Percentiles rank a stretch among this genome's conserved stretches.
phyloP scores from a whole-genome alignment of 2,797 vertebrate genomes.

The Bovichtus diacanthus region DNA sequence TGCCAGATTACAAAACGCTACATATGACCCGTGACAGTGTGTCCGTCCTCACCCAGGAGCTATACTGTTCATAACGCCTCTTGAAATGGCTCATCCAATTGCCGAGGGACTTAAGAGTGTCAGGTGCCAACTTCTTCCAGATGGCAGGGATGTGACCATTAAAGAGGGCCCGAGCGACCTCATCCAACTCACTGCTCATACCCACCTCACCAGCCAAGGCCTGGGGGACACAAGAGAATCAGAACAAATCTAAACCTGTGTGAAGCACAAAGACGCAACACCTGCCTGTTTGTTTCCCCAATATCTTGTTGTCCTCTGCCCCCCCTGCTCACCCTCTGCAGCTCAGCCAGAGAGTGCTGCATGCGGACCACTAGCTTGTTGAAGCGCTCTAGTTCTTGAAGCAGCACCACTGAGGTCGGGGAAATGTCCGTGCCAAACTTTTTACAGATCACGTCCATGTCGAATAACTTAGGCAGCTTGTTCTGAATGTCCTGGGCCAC shows the following conservation, averaged over 20 bases:
- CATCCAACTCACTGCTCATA: conserved; percentile 96
- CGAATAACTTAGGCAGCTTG: conserved; percentile 90
- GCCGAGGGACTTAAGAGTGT: conserved; percentile 93
- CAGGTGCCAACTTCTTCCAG: conserved; percentile 94
- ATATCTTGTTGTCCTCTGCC: neutral
- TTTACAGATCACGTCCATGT: conserved; percentile 90
- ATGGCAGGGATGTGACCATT: conserved; percentile 92
- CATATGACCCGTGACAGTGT: neutral
- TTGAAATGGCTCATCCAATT: conserved; percentile 96
- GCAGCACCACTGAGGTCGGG: conserved; percentile 91
- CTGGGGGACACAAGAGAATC: conserved; percentile 71
- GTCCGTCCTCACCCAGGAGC: conserved; percentile 86
- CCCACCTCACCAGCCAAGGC: conserved; percentile 96
- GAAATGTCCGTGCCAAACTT: conserved; percentile 81
- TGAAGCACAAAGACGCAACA: neutral
- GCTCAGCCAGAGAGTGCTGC: conserved; percentile 89
- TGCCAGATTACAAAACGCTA: neutral
- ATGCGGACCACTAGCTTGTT: conserved; percentile 91
- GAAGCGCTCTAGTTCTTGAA: conserved; percentile 95
- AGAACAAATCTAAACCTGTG: conserved; percentile 1
- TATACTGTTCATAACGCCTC: conserved; percentile 91
- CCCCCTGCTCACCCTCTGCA: conserved; percentile 88
- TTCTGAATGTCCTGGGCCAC: conserved; percentile 93
- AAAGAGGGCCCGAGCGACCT: conserved; percentile 92
- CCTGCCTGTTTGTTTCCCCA: neutral